Base-by-base conservation (phyloP, 2,888 invertebrate genomes). In the Prionchulus punctatus region DNA sequence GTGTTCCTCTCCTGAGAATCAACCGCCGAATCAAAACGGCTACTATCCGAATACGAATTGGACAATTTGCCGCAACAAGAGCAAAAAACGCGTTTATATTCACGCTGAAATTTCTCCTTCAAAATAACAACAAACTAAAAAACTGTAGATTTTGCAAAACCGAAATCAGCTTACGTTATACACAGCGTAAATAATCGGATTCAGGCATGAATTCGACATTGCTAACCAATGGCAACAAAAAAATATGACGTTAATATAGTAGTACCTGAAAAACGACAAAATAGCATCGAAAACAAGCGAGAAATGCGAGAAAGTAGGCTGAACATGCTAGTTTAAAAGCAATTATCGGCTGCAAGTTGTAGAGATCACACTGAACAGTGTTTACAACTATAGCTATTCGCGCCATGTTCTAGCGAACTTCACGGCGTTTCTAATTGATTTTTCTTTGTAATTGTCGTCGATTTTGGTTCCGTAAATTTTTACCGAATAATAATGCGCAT, bases 151-250 rank as follows among this genome's bases (percentile, higher is more conserved):
- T 36, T 12, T 12, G 7, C 18, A 36, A 36, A 36, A 36, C 36
- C 36, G 18, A 12, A 50, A 50, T 50, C 26, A 28, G 79, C 81
- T 84, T 75, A 87, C 87, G 70, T 87, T 87, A 67, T 86, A 85
- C 63, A 87, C 83, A 36, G 86, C 86, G 68, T 88, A 88, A 65
- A 88, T 86, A 69, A 88, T 86, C 0, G 87, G 87, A 72, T 88
- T 88, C 71, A 84, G 85, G 72, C 87, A 87, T 57, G 86, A 86
- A 69, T 87, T 88, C 67, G 85, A 85, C 86, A 86, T 86, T 1
- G 75, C 75, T 57, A 76, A 62, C 72, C 69, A 87, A 72, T 88
- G 86, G 66, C 81, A 84, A 70, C 82, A 83, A 73, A 88, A 86
- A 79, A 84, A 88, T 58, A 87, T 78, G 51, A 87, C 83, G 72